Percentiles rank a stretch among this genome's conserved stretches.
phyloP scores from a whole-genome alignment of 2,888 invertebrate genomes.

The Epinotia demarniana region DNA sequence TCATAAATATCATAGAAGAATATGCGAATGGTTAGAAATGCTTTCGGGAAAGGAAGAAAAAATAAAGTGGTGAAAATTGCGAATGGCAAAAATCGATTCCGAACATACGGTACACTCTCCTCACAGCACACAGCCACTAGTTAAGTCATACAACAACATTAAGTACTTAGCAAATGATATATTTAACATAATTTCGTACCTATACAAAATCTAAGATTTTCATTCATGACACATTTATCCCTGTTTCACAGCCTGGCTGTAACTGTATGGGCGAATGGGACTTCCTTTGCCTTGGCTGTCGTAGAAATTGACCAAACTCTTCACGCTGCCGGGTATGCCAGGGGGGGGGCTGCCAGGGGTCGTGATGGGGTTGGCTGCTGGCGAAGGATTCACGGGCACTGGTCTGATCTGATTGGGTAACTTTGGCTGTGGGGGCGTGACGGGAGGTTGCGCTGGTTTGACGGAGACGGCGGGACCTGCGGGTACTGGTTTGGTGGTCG shows the following conservation, averaged over 20 bases:
- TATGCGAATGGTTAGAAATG: too few relatives aligned
- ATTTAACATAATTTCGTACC: background rate
- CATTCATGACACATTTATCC: conserved; percentile 55
- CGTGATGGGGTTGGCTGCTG: conserved; percentile 61
- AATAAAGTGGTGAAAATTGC: too few relatives aligned
- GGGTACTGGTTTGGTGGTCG: conserved; percentile 33
- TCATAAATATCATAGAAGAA: too few relatives aligned
- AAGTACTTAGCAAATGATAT: background rate
- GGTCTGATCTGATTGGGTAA: conserved; percentile 64
- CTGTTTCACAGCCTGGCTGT: conserved; percentile 79
- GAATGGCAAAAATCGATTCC: too few relatives aligned
- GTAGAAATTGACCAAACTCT: conserved; percentile 74
- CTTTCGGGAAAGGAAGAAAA: too few relatives aligned
- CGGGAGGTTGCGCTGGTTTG: conserved; percentile 47
- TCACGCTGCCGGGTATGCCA: conserved; percentile 73
- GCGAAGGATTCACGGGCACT: conserved; percentile 65
- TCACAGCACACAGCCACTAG: too few relatives aligned
- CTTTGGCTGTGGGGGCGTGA: conserved; percentile 48
- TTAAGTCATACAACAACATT: background rate
- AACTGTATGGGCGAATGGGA: conserved; percentile 74
- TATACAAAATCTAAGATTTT: background rate
- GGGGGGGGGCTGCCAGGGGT: too few relatives aligned
- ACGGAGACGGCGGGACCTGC: conserved; percentile 43
- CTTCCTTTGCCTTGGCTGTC: conserved; percentile 76
- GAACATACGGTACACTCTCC: too few relatives aligned